Conservation (phyloP, 2,113 vertebrate species). For the Pterocles orientalis region DNA sequence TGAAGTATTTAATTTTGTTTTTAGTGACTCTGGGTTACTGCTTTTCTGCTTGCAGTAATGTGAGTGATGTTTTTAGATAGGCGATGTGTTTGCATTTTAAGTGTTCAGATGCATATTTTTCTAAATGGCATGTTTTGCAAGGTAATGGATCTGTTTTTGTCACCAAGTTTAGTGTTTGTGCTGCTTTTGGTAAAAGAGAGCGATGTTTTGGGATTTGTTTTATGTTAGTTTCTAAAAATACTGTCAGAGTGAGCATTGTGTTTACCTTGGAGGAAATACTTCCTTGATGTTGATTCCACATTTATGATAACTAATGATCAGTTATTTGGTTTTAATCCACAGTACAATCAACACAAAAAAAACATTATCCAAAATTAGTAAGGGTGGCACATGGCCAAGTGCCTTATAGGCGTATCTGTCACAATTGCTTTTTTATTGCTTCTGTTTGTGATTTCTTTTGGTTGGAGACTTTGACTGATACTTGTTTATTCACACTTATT, state of each 20-base stretch:
- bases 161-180: background rate
- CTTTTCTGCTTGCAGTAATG: background rate
- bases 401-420: conserved; percentile 29
- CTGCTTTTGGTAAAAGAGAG: background rate
- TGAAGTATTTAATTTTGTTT: background rate
- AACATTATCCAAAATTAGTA: background rate
- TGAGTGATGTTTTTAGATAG: background rate
- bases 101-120: background rate
- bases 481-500: conserved; percentile 10
- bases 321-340: background rate
- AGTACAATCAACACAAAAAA: background rate
- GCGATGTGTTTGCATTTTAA: background rate
- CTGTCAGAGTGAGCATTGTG: background rate
- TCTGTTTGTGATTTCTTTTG: conserved; percentile 12
- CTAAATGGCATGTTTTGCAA: background rate
- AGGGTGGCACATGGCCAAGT: background rate
- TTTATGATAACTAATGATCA: background rate
- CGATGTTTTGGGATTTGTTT: background rate
- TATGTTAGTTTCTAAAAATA: background rate
- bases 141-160: background rate
- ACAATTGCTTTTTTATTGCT: background rate
- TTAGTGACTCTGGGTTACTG: background rate
- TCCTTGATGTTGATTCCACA: background rate
- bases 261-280: background rate
- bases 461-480: background rate